Evolutionary conservation across 2,888 invertebrate species (phyloP).

Genomic region (Drosophila histrio): DNA sequence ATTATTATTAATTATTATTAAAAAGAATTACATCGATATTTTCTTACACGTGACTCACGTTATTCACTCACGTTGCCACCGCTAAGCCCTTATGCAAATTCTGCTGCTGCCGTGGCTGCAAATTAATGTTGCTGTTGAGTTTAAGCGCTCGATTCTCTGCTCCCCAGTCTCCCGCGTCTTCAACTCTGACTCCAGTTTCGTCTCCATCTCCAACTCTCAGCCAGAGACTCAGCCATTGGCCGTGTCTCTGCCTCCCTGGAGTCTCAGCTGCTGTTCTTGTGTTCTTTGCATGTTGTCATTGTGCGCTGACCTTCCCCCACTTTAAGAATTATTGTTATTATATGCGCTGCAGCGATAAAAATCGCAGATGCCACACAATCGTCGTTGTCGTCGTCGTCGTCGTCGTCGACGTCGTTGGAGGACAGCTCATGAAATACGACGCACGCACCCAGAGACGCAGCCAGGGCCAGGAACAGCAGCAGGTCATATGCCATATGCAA

Average conservation of each 20-base stretch:
- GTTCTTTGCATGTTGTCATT: constrained; percentile 66
- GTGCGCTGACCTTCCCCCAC: constrained; percentile 79
- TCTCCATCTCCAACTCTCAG: constrained; percentile 15
- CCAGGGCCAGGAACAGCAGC: constrained; percentile 29
- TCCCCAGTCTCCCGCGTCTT: not conserved
- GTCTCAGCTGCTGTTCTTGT: constrained; percentile 75
- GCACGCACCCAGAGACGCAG: constrained; percentile 62
- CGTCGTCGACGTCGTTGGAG: constrained; percentile 69
- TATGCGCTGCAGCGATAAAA: constrained; percentile 80
- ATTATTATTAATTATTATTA: no score
- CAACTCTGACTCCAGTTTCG: constrained; percentile 12
- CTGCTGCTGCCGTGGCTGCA: constrained; percentile 64
- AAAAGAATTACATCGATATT: no score
- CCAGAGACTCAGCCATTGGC: constrained; percentile 30
- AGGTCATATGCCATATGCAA: constrained; percentile 64
- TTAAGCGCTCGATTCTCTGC: constrained; percentile 69
- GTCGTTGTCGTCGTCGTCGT: constrained; percentile 53
- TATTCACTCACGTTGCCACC: constrained; percentile 33
- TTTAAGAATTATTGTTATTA: constrained; percentile 84
- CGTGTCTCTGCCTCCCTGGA: constrained; percentile 42
- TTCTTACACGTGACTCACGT: not conserved
- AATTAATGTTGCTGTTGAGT: constrained; percentile 82
- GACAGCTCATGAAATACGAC: constrained; percentile 77
- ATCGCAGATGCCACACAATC: constrained; percentile 80
- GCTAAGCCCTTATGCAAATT: constrained; percentile 68